Evolutionary conservation across 2,113 vertebrate species (phyloP).

Genomic region (Actinemys pallida): DNA sequence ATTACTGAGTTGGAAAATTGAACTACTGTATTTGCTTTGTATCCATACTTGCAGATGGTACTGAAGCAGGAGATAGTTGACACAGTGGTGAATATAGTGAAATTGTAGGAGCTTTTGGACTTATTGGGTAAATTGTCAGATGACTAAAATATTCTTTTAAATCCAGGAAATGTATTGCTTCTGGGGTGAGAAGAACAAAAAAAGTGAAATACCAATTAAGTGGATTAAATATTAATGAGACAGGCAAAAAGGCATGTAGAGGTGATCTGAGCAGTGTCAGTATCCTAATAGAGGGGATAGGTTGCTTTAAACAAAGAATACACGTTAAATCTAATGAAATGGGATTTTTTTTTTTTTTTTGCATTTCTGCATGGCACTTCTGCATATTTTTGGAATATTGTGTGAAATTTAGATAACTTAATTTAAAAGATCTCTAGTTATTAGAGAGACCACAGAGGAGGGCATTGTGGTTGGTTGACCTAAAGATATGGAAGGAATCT

Average conservation of each 20-base stretch:
- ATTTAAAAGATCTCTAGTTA: background rate
- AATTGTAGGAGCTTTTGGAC: background rate
- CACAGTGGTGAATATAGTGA: background rate
- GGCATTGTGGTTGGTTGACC: background rate
- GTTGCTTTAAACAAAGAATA: background rate
- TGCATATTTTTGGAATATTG: background rate
- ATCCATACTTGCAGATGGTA: background rate
- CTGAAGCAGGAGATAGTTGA: background rate
- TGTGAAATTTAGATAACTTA: background rate
- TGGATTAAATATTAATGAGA: background rate
- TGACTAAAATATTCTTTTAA: background rate
- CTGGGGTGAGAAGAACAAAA: background rate
- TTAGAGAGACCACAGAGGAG: background rate
- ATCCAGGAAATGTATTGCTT: background rate
- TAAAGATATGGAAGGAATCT: background rate
- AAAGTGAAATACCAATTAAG: background rate
- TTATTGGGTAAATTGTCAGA: background rate
- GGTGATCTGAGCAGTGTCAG: background rate
- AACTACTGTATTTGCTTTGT: background rate
- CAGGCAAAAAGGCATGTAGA: background rate
- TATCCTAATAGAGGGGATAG: background rate
- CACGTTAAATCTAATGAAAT: background rate
- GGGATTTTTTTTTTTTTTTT: background rate
- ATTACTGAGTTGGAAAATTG: background rate
- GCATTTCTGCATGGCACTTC: background rate